phyloP scores from a whole-genome alignment of 2,113 vertebrate genomes.

The Nothoprocta pentlandii region DNA sequence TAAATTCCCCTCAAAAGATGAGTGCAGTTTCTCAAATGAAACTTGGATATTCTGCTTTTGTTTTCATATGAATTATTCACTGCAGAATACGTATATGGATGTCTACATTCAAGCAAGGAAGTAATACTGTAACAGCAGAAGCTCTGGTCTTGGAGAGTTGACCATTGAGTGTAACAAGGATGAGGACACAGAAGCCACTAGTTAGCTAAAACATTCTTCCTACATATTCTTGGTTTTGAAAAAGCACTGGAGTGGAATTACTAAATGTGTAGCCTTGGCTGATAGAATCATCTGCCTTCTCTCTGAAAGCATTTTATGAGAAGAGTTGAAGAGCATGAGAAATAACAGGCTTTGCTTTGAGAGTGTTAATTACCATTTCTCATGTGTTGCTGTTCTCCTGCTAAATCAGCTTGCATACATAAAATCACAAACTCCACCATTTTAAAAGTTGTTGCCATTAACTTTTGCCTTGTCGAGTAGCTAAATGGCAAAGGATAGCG shows the following conservation, averaged over 20 bases:
- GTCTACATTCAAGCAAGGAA: not conserved
- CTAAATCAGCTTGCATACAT: conserved; percentile 70
- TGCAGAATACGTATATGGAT: not conserved
- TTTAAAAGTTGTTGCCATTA: conserved; percentile 62
- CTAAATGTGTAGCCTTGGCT: conserved; percentile 53
- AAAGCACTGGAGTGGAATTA: conserved; percentile 57
- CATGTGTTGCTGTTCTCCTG: conserved; percentile 69
- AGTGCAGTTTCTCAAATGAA: not conserved
- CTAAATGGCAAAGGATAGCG: conserved; percentile 15
- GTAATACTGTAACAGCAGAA: not conserved
- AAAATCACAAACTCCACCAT: conserved; percentile 59
- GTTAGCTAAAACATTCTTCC: conserved; percentile 65
- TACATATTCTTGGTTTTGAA: conserved; percentile 63
- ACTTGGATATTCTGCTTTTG: not conserved
- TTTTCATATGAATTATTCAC: not conserved
- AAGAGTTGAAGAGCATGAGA: conserved; percentile 58
- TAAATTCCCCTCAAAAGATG: not conserved
- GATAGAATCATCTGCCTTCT: conserved; percentile 71
- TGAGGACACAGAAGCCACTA: conserved; percentile 46
- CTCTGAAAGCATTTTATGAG: conserved; percentile 54
- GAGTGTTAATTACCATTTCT: conserved; percentile 71
- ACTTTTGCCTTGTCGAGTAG: conserved; percentile 55
- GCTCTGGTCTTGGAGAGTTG: not conserved
- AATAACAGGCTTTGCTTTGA: conserved; percentile 55
- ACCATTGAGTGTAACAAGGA: conserved; percentile 37